Percentiles rank a stretch among this genome's conserved stretches.
Evolutionary conservation across 2,797 vertebrate genomes (phyloP).

Genomic region (Vultur gryphus): DNA sequence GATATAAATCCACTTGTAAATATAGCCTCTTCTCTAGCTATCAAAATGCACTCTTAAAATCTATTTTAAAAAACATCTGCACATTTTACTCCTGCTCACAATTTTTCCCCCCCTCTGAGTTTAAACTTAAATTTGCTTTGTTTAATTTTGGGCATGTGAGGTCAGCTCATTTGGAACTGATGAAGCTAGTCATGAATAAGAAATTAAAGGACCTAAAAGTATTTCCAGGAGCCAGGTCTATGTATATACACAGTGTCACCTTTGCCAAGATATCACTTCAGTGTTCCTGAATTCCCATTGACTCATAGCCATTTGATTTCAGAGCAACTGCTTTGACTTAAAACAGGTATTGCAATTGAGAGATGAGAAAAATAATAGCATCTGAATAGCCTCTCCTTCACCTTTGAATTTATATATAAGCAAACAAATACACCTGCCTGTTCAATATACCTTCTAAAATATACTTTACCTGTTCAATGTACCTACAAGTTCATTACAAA

Average conservation of each 20-base stretch:
- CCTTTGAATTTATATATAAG: background rate
- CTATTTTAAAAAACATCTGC: background rate
- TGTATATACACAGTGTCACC: background rate
- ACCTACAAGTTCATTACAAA: background rate
- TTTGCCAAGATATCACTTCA: constrained; percentile 9
- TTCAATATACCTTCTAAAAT: background rate
- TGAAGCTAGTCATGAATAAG: background rate
- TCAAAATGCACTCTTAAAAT: background rate
- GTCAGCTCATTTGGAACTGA: background rate
- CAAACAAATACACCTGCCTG: background rate
- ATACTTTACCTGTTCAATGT: background rate
- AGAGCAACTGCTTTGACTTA: background rate
- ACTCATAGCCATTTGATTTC: background rate
- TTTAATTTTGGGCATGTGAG: background rate
- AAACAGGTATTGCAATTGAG: background rate
- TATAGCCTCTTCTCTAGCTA: background rate
- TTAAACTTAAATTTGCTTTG: background rate
- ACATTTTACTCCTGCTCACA: background rate
- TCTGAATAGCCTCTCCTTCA: background rate
- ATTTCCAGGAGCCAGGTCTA: background rate
- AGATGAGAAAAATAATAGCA: background rate
- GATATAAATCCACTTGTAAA: background rate
- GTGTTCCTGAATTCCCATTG: background rate
- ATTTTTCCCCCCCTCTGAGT: rapidly evolving
- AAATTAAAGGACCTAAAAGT: background rate